Evolutionary conservation across 2,797 vertebrate genomes (phyloP).

Genomic region (Pachyuromys duprasi): DNA sequence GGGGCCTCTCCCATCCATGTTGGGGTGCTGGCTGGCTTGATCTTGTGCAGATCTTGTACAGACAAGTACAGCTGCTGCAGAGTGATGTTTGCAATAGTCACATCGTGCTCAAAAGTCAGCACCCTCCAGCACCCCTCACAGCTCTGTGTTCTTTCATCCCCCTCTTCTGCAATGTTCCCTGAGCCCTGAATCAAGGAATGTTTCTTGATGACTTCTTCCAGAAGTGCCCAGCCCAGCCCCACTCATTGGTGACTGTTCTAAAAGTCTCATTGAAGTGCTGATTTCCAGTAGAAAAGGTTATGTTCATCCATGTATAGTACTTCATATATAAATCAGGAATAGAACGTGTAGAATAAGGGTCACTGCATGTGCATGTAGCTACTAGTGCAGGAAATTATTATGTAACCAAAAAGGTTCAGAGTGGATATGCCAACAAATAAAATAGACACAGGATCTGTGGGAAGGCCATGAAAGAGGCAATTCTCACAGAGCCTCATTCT

Average conservation of each 20-base stretch:
- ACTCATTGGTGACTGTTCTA: background rate
- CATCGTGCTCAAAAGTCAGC: background rate
- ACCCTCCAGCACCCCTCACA: background rate
- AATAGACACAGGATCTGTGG: fast-evolving
- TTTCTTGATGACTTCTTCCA: background rate
- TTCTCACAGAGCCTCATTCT: background rate
- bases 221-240: background rate
- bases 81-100: background rate
- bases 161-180: background rate
- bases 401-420: background rate
- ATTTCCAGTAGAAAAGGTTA: background rate
- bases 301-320: too few species aligned
- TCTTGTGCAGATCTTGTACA: background rate
- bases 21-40: background rate
- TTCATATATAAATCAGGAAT: background rate
- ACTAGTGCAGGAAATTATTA: background rate
- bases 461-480: background rate
- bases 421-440: background rate
- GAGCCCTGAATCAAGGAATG: background rate
- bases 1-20: background rate
- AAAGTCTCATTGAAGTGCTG: background rate
- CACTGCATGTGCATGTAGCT: background rate
- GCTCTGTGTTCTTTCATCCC: background rate
- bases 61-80: background rate
- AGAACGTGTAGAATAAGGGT: too few species aligned